These are phyloP conservation scores for Pycnonotus jocosus DNA, from an alignment of 2,113 vertebrate species.

Conservation along the genomic window DNA sequence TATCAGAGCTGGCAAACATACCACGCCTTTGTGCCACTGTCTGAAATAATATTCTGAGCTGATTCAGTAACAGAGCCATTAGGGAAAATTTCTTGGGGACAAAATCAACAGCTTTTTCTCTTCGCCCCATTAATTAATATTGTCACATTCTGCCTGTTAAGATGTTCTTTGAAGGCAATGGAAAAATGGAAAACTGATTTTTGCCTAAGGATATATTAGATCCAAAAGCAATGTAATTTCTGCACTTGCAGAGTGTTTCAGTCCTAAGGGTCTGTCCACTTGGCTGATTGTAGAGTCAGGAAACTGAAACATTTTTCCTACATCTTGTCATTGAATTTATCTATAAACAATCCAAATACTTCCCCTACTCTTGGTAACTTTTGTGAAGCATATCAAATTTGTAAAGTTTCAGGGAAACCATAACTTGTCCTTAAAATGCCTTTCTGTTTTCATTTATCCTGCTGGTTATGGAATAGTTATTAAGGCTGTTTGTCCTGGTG, in stretches of 20 bases:
- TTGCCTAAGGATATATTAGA: not conserved
- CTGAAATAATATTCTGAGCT: not conserved
- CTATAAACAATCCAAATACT: not conserved
- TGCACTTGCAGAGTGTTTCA: not conserved
- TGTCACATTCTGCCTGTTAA: not conserved
- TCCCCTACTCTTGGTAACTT: not conserved
- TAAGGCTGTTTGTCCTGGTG: not conserved
- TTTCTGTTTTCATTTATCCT: not conserved
- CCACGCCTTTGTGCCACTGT: not conserved
- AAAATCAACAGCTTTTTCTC: not conserved
- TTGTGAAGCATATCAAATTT: not conserved
- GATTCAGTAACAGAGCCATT: not conserved
- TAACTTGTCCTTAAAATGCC: constrained; percentile 9
- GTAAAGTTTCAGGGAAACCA: not conserved
- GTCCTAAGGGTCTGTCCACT: not conserved
- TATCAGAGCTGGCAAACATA: not conserved
- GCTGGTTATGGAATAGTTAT: not conserved
- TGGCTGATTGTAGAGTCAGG: not conserved
- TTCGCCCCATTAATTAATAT: not conserved
- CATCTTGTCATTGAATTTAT: not conserved
- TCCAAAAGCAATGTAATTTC: not conserved
- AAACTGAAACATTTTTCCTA: not conserved
- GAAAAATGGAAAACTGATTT: not conserved
- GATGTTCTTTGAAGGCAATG: not conserved
- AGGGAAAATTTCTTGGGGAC: not conserved